Base-by-base conservation (phyloP, 1,140 invertebrate species). In the Dolichoris vasculosae region DNA sequence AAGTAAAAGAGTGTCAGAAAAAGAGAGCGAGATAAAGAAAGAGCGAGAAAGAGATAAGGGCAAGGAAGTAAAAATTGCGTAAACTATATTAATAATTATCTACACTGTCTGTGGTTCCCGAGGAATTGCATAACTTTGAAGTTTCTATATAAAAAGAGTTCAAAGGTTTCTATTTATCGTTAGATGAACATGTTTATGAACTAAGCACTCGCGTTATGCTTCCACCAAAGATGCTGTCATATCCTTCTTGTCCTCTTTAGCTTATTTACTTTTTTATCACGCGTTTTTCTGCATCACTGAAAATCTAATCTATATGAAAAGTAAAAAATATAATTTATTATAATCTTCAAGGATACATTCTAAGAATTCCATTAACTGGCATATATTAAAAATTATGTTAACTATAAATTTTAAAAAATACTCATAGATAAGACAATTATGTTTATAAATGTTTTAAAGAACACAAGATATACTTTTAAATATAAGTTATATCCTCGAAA, bases 1-100 rank as follows among this genome's bases (percentile, higher is more conserved):
- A 20, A 40, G 63, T 40, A 43, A 26, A 30, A 64, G 8, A 46
- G 26, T 20, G 35, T n/a, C n/a, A 20, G 51, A 64, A 4, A 71
- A 4, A 20, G 20, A 69, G 40, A 30, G 59, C 13, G n/a, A 81
- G 63, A 69, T 26, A 59, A 3, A 9, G 23, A 55, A 9, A 55
- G 6, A 17, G n/a, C 4, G 38, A 4, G 51, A 23, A 38, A 17
- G 51, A 71, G 43, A 35, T 15, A 46, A 23, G 0, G 9, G 15
- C 38, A 48, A 40, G 8, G 40, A 35, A 75, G 30, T 64, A n/a
- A 7, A 82, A 82, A 55, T 69, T 51, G 81, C 8, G 32, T 71
- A 64, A 76, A 20, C n/a, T 64, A 73, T 26, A 76, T 17, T 67
- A 77, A 83, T 64, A 83, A 83, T 82, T 82, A 82, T 69, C 67